phyloP scores from a whole-genome alignment of 2,888 invertebrate species.

The Nectonema munidae region DNA sequence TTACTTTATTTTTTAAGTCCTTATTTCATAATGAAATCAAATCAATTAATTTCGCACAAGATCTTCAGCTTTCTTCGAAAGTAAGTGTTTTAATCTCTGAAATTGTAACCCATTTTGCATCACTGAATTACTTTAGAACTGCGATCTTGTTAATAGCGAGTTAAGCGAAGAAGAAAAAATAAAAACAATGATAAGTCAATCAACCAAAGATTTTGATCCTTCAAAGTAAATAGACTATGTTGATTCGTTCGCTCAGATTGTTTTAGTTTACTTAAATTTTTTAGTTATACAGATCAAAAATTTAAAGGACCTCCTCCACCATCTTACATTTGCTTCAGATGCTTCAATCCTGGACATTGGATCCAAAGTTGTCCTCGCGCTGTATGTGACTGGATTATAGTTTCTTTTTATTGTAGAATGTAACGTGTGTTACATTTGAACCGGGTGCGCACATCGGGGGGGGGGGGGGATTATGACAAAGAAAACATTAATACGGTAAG shows the following conservation, averaged over 20 bases:
- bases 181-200: constrained; percentile 79
- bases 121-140: constrained; percentile 2
- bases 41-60: not conserved
- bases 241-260: not conserved
- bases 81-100: constrained; percentile 1
- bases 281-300: constrained; percentile 52
- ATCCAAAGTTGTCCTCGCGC: constrained; percentile 55
- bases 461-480: too few relatives aligned
- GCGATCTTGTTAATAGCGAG: constrained; percentile 54
- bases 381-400: too few relatives aligned
- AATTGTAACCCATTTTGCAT: too few relatives aligned
- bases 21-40: too few relatives aligned
- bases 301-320: constrained; percentile 42
- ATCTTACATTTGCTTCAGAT: constrained; percentile 71
- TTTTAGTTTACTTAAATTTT: constrained; percentile 22
- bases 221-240: constrained; percentile 15
- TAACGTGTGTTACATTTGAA: too few relatives aligned
- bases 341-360: constrained; percentile 79
- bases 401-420: too few relatives aligned
- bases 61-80: not conserved
- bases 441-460: too few relatives aligned
- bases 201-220: constrained; percentile 78
- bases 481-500: too few relatives aligned
- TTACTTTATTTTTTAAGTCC: too few relatives aligned
- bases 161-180: constrained; percentile 89